phyloP scores from a whole-genome alignment of 2,888 invertebrate genomes.

The Nasonia oneida region DNA sequence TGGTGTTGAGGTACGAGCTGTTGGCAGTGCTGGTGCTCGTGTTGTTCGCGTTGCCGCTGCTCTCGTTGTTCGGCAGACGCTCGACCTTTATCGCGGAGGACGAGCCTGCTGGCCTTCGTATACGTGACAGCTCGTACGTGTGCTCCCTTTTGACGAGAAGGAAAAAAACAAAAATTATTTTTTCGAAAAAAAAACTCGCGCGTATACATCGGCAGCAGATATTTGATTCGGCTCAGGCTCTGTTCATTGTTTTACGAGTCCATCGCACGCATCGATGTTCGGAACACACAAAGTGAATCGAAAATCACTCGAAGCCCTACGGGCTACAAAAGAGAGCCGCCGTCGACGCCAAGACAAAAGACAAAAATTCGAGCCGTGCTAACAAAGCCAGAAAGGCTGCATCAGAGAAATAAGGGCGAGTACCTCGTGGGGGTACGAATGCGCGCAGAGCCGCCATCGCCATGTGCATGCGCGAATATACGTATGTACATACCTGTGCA shows the following conservation, averaged over 20 bases:
- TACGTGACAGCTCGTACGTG: conserved; percentile 91
- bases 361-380: not conserved
- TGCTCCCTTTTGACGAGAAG: conserved; percentile 83
- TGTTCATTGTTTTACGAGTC: not conserved
- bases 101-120: conserved; percentile 82
- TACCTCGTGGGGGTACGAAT: not conserved
- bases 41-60: conserved; percentile 68
- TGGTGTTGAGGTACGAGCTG: conserved; percentile 23
- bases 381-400: not conserved
- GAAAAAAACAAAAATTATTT: not conserved
- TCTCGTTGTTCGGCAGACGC: conserved; percentile 16
- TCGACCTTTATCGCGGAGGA: conserved; percentile 5
- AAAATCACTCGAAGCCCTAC: conserved; percentile 10
- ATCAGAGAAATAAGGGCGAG: not conserved
- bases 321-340: not conserved
- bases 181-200: not conserved
- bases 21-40: conserved; percentile 62
- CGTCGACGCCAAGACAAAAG: conserved; percentile 2
- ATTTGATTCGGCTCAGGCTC: no score
- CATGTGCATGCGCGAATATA: not conserved
- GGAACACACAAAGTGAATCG: not conserved
- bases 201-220: not conserved
- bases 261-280: not conserved
- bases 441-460: not conserved
- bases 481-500: conserved; percentile 84